Conservation (phyloP, 2,888 invertebrate genomes). For the Stenchaetothrips biformis region DNA sequence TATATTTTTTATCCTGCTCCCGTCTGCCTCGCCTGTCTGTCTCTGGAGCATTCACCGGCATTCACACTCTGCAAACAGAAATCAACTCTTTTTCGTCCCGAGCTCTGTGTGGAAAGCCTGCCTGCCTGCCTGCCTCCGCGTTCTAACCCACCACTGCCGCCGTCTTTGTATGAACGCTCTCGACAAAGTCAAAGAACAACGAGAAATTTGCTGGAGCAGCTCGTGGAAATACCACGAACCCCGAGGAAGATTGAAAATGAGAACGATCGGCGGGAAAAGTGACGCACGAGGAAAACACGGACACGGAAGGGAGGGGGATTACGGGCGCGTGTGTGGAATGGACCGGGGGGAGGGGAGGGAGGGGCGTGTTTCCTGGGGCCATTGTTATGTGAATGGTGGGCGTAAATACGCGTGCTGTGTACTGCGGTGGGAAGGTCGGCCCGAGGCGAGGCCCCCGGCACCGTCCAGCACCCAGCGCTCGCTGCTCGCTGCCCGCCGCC, state of each 20-base stretch:
- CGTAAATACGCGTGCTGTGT: constrained; percentile 20
- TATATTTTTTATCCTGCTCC: no score
- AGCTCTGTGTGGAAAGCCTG: no score
- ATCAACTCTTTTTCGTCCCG: no score
- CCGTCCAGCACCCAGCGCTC: not conserved
- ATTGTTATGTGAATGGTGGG: constrained; percentile 22
- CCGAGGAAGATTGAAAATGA: no score
- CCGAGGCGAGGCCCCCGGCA: not conserved
- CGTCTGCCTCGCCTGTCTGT: no score
- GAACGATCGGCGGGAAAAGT: not conserved
- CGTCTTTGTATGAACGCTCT: no score
- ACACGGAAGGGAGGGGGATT: not conserved
- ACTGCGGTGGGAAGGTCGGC: not conserved
- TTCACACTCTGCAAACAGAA: not conserved
- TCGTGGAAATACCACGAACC: no score
- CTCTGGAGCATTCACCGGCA: not conserved
- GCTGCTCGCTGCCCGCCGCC: not conserved
- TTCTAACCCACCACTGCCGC: no score
- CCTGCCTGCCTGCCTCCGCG: no score
- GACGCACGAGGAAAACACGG: not conserved
- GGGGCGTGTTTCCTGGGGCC: constrained; percentile 11
- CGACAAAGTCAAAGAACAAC: no score
- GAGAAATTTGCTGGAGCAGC: no score
- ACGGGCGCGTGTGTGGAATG: constrained; percentile 6
- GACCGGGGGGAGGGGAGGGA: not conserved